Evolutionary conservation across 2,888 invertebrate species (phyloP).

Genomic region (Colostygia pectinataria): DNA sequence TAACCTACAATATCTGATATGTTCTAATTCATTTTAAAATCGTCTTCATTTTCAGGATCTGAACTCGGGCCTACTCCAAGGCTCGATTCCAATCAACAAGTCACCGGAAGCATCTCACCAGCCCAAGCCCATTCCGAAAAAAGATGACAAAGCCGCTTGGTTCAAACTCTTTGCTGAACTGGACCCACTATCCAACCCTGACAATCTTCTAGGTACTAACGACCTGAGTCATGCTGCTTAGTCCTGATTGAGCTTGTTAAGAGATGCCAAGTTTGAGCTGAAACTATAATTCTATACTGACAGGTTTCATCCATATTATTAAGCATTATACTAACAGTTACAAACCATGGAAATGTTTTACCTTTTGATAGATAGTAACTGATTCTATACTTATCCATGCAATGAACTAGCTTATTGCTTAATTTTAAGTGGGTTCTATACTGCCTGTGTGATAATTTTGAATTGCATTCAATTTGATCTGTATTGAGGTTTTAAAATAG

Average conservation of each 20-base stretch:
- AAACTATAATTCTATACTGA: background rate
- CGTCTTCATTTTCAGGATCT: constrained; percentile 59
- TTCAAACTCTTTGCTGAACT: constrained; percentile 96
- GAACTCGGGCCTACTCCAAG: constrained; percentile 49
- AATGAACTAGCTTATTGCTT: no score
- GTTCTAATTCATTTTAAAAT: no score
- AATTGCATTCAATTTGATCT: no score
- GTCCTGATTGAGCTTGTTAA: constrained; percentile 6
- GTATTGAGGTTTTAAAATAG: no score
- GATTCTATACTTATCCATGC: no score
- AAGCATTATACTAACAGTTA: no score
- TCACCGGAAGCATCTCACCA: constrained; percentile 36
- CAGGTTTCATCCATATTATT: no score
- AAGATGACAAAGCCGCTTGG: constrained; percentile 86
- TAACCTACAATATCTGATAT: no score
- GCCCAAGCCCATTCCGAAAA: constrained; percentile 63
- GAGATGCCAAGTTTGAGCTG: constrained; percentile 4
- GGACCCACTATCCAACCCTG: constrained; percentile 95
- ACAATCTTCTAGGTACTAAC: constrained; percentile 76
- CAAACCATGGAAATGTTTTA: no score
- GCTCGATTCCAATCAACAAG: constrained; percentile 47
- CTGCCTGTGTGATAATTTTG: no score
- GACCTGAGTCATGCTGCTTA: constrained; percentile 80
- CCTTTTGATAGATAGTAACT: no score
- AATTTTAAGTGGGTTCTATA: no score